Evolutionary conservation across 2,113 vertebrate genomes (phyloP).

Genomic region (Scophthalmus maximus): DNA sequence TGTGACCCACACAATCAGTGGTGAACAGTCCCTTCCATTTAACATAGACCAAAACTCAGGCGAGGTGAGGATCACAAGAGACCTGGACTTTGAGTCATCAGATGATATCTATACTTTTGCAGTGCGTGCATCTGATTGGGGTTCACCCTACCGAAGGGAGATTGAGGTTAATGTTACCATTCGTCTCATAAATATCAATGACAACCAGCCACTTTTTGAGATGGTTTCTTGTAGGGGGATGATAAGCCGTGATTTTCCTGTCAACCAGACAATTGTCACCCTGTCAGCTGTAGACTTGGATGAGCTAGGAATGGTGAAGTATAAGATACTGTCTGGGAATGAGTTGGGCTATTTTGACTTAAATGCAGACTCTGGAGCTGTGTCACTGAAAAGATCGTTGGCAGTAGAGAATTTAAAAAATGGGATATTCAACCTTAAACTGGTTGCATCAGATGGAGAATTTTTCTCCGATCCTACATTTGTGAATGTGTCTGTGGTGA

Average conservation of each 20-base stretch:
- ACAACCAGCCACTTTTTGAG: slow-evolving; percentile 96
- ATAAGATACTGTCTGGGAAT: slow-evolving; percentile 93
- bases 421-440: slow-evolving; percentile 88
- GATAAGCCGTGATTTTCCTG: slow-evolving; percentile 91
- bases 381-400: slow-evolving; percentile 90
- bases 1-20: slow-evolving; percentile 91
- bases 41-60: slow-evolving; percentile 92
- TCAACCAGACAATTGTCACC: slow-evolving; percentile 90
- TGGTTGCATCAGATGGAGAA: slow-evolving; percentile 93
- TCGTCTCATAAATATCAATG: slow-evolving; percentile 91
- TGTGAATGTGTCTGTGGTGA: slow-evolving; percentile 93
- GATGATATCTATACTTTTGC: slow-evolving; percentile 90
- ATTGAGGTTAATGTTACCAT: slow-evolving; percentile 94
- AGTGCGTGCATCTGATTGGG: slow-evolving; percentile 96
- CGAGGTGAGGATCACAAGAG: slow-evolving; percentile 87
- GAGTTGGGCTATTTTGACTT: slow-evolving; percentile 93
- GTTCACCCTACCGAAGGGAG: slow-evolving; percentile 94
- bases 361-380: slow-evolving; percentile 91
- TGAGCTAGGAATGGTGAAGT: slow-evolving; percentile 91
- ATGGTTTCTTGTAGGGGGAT: slow-evolving; percentile 92
- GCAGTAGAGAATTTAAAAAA: slow-evolving; percentile 85
- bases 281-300: slow-evolving; percentile 96
- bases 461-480: slow-evolving; percentile 91
- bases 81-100: slow-evolving; percentile 94
- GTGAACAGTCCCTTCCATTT: slow-evolving; percentile 88